Base-by-base conservation (phyloP, 2,113 vertebrate genomes). In the Notothenia coriiceps region DNA sequence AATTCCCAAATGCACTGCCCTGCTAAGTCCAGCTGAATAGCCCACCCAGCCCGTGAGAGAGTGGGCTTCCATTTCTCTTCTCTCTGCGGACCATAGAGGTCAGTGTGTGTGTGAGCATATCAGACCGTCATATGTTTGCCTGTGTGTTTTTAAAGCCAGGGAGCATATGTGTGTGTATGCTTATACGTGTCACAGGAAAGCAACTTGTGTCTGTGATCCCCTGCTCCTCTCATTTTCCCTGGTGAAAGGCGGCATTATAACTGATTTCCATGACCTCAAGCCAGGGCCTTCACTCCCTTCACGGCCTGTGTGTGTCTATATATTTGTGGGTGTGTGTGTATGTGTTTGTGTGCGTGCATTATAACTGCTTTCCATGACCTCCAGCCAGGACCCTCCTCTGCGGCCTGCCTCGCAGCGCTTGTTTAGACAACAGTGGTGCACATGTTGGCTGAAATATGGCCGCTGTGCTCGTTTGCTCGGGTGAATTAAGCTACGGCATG, bases 351-450 rank as follows among this genome's bases (percentile, higher is more conserved):
- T 88, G 85, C 22, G 15, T 5, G 84, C 70, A 79, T 90, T 93
- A 79, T 89, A 86, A 92, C 92, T 89, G 93, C 91, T 94, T 94
- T 95, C 93, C 93, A 90, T 92, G 94, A 91, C 92, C 93, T 92
- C 89, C 93, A 91, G 93, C 91, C 92, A 94, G 91, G 82, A 85
- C 88, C 90, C 91, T 91, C 90, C 92, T 92, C 89, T 86, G 89
- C 73, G 67, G 89, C 91, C 88, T 84, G 91, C 90, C 91, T 94
- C 61, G 69, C 86, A 87, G 87, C 78, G 70, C 91, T 92, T 95
- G 94, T 95, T 96, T 96, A 93, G 94, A 95, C 94, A 96, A 95
- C 93, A 93, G 94, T 90, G 93, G 91, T 63, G 94, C 94, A 95
- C 94, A 95, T 95, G 94, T 95, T 91, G 92, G 92, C 94, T 94